Percentiles rank a stretch among this genome's conserved stretches.
Evolutionary conservation across 1,140 invertebrate species (phyloP).

Genomic region (Megalopta genalis): DNA sequence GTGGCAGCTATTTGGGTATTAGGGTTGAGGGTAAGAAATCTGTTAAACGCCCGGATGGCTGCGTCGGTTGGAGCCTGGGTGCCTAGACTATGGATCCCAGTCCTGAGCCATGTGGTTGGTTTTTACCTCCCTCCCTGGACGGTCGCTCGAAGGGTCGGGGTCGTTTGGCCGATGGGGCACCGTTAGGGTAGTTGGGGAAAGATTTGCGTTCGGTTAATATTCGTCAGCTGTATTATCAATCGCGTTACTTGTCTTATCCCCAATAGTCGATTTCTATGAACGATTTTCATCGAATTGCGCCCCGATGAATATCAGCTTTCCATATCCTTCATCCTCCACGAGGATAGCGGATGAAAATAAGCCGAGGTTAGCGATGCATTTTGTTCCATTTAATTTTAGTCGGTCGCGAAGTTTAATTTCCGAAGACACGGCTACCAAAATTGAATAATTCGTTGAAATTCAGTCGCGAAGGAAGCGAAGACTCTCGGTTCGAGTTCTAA

Average conservation of each 20-base stretch:
- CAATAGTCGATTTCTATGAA: too few relatives aligned
- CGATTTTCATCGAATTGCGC: too few relatives aligned
- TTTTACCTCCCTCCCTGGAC: too few relatives aligned
- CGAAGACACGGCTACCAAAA: too few relatives aligned
- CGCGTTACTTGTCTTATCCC: neutral
- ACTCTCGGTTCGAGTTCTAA: constrained; percentile 12
- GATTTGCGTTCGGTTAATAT: neutral
- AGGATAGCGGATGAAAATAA: too few relatives aligned
- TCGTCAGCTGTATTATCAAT: neutral
- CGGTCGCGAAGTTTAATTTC: too few relatives aligned
- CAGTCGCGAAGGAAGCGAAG: neutral
- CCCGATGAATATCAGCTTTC: too few relatives aligned
- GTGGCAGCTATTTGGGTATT: neutral
- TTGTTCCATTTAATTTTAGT: too few relatives aligned
- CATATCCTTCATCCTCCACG: too few relatives aligned
- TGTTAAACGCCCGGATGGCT: constrained; percentile 6
- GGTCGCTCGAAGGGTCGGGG: neutral
- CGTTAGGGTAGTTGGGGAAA: neutral
- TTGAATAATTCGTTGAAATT: neutral
- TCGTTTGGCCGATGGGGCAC: neutral
- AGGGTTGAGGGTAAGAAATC: constrained; percentile 2
- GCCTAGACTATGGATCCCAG: neutral
- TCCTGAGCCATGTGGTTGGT: constrained; percentile 4
- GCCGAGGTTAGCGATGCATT: too few relatives aligned
- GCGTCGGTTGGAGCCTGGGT: neutral